Percentiles rank a stretch among this genome's conserved stretches.
Evolutionary conservation across 2,113 vertebrate genomes (phyloP).

Genomic region (Burhinus oedicnemus): DNA sequence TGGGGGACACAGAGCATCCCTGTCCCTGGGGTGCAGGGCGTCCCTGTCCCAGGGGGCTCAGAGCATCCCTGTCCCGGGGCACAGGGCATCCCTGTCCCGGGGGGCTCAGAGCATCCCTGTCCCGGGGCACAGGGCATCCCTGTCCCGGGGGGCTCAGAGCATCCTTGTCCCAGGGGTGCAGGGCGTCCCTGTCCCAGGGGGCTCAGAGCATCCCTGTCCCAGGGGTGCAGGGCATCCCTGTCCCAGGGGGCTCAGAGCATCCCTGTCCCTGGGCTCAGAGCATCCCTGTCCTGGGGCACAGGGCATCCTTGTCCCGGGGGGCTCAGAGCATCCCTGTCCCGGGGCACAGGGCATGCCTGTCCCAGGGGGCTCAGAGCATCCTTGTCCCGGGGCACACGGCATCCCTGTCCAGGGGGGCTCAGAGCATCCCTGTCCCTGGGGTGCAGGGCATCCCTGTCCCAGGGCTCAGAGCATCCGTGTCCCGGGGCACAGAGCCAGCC

Average conservation of each 20-base stretch:
- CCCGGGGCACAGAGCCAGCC: not conserved
- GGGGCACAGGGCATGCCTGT: not conserved
- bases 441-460: not conserved
- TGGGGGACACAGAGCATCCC: no score
- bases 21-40: no score
- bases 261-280: not conserved
- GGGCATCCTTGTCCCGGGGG: not conserved
- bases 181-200: not conserved
- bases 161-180: not conserved
- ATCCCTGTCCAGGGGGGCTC: not conserved
- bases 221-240: not conserved
- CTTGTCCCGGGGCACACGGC: not conserved
- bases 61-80: not conserved
- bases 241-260: no score
- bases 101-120: not conserved
- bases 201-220: not conserved
- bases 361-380: not conserved
- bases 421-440: not conserved
- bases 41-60: not conserved
- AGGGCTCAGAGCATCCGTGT: not conserved
- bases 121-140: not conserved
- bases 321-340: not conserved
- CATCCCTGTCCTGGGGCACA: not conserved
- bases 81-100: not conserved
- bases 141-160: not conserved